Evolutionary conservation across 2,888 invertebrate genomes (phyloP), one percentile per base, ranked within the genome.

Genomic region (Pterostichus niger): DNA sequence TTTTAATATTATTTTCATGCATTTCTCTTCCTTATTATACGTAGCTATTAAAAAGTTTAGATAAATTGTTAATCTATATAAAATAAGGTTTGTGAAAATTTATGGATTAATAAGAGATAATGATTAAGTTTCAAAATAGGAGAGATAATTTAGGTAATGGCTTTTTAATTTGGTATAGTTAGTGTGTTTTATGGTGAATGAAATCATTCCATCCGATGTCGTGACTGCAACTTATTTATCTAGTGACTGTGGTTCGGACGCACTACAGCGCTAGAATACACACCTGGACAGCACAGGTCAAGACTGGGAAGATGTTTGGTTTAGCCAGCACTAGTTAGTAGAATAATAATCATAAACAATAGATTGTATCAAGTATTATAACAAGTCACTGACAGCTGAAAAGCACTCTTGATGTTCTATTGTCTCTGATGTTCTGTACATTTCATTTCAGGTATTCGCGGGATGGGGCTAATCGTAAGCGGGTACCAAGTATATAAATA

Each of bases 381-480:
- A 40, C 40, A 40, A 56, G 56, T 56, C 56, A 56, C 56, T 9
- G 40, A 40, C 40, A 40, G 40, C 40, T 40, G 40, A 3, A 40
- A 40, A 56, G 56, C 56, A 56, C 49, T 49, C 56, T 56, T 56
- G 56, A 56, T 56, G 56, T 17, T 17, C 56, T 56, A 56, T 56
- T 56, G 17, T 56, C 15, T 17, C 11, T 56, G 11, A 49, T 49
- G 11, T 49, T 13, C 49, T 11, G 49, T 49, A 49, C 13, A 11
- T 49, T 40, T 40, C 40, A 40, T 40, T 40, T 40, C 40, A 40
- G 40, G 40, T 40, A 40, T 40, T 40, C 40, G 40, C 40, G 87
- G 86, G 85, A 86, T 86, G 86, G 87, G 86, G 85, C 85, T 82
- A 84, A 85, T 85, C 84, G 82, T 87, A 87, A 87, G 87, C 86